A percentile compares a stretch with the other conserved stretches of the same genome.
Evolutionary conservation across 2,113 vertebrate species (phyloP).

Genomic region (Microcebus griseorufus): DNA sequence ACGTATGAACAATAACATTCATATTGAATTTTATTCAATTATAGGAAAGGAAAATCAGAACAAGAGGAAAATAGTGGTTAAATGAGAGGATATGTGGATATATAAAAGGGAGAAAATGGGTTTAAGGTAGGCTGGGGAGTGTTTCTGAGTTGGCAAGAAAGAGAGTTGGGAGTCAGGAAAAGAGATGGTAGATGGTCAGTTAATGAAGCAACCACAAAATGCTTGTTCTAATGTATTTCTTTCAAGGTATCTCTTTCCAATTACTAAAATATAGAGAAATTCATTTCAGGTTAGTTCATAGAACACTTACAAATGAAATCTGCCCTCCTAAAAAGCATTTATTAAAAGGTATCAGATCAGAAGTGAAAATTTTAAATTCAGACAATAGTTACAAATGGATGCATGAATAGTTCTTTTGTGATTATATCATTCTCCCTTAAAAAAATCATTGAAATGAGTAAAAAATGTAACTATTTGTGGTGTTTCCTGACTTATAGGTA

Average conservation of each 20-base stretch:
- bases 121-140: background rate
- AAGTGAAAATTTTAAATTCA: constrained; percentile 70
- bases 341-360: constrained; percentile 73
- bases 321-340: constrained; percentile 54
- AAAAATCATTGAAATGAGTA: constrained; percentile 54
- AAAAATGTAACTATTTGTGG: constrained; percentile 66
- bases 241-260: background rate
- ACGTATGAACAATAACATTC: background rate
- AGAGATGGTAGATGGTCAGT: background rate
- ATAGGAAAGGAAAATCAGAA: background rate
- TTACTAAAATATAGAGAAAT: constrained; percentile 21
- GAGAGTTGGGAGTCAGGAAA: background rate
- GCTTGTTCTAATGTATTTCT: background rate
- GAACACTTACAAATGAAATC: constrained; percentile 63
- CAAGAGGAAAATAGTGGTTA: background rate
- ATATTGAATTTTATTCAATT: background rate
- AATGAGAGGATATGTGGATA: background rate
- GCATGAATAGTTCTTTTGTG: constrained; percentile 69
- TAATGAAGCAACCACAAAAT: background rate
- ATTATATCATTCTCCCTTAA: constrained; percentile 61
- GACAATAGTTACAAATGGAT: constrained; percentile 44
- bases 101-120: background rate
- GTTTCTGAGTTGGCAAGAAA: background rate
- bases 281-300: background rate
- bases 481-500: constrained; percentile 70